Evolutionary conservation across 2,113 vertebrate species (phyloP).

Genomic region (Lampris megalopsis): DNA sequence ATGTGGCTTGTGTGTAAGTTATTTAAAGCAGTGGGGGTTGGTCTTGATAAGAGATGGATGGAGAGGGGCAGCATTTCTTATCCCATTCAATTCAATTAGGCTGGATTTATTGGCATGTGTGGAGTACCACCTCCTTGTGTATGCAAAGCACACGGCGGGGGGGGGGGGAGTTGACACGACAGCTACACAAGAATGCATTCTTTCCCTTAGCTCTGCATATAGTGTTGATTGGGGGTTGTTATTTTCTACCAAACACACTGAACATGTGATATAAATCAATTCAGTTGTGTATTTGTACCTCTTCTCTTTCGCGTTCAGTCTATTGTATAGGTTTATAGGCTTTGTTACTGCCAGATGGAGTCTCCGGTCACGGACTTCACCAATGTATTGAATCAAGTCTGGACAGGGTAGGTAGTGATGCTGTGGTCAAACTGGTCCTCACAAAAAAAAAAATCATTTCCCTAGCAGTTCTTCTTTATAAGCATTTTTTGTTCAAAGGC

Average conservation of each 20-base stretch:
- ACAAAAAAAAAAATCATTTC: background rate
- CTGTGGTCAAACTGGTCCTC: slow-evolving; percentile 2
- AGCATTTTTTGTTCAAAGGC: background rate
- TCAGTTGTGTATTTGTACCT: background rate
- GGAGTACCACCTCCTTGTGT: slow-evolving; percentile 63
- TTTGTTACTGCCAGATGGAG: slow-evolving; percentile 8
- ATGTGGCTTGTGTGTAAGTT: slow-evolving; percentile 13
- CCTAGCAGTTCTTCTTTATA: slow-evolving; percentile 1
- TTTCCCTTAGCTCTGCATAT: slow-evolving; percentile 45
- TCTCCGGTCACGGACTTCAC: slow-evolving; percentile 20
- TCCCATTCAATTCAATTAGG: slow-evolving; percentile 73
- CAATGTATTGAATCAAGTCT: slow-evolving; percentile 36
- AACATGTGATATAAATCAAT: background rate
- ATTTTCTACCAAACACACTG: slow-evolving; percentile 23
- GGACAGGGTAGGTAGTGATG: background rate
- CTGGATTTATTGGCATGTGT: slow-evolving; percentile 64
- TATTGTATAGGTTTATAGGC: background rate
- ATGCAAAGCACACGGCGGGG: slow-evolving; percentile 72
- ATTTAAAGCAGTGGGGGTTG: slow-evolving; percentile 24
- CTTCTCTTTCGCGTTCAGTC: background rate
- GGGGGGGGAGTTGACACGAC: slow-evolving; percentile 41
- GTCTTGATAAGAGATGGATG: slow-evolving; percentile 49
- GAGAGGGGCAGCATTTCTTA: slow-evolving; percentile 56
- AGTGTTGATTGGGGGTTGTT: slow-evolving; percentile 39
- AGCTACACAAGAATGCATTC: slow-evolving; percentile 42